These are phyloP conservation scores for Galendromus occidentalis DNA, from an alignment of 1,140 invertebrate species.

Conservation along the genomic window DNA sequence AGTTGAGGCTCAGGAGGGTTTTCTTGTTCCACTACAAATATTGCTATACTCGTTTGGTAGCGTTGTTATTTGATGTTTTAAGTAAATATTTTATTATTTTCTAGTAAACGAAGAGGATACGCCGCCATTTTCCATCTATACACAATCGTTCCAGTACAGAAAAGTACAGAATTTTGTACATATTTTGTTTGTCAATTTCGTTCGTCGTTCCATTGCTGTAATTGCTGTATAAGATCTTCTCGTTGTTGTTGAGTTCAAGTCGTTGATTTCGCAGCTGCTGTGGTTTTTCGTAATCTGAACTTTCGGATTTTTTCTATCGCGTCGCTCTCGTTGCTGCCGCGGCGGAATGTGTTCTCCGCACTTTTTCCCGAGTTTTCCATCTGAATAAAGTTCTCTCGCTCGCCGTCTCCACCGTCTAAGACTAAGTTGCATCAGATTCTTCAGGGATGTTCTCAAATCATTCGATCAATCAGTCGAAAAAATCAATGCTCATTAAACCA, in stretches of 20 bases:
- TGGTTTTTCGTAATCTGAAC: background rate
- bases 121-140: background rate
- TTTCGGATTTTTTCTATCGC: background rate
- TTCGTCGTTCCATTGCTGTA: background rate
- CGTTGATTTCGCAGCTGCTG: background rate
- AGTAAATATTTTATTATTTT: conserved; percentile 9
- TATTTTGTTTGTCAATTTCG: background rate
- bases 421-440: too few species aligned
- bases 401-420: too few species aligned
- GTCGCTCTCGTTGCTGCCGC: background rate
- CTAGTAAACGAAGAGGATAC: conserved; percentile 10
- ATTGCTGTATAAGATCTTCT: background rate
- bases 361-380: background rate
- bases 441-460: too few species aligned
- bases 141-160: background rate
- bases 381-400: background rate
- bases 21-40: conserved; percentile 8
- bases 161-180: background rate
- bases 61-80: background rate
- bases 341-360: background rate
- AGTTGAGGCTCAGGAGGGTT: background rate
- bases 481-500: too few species aligned
- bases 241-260: background rate
- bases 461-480: too few species aligned
- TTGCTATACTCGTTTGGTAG: conserved; percentile 10